Base-by-base conservation (phyloP, 2,888 invertebrate species). In the Malacosoma neustria region DNA sequence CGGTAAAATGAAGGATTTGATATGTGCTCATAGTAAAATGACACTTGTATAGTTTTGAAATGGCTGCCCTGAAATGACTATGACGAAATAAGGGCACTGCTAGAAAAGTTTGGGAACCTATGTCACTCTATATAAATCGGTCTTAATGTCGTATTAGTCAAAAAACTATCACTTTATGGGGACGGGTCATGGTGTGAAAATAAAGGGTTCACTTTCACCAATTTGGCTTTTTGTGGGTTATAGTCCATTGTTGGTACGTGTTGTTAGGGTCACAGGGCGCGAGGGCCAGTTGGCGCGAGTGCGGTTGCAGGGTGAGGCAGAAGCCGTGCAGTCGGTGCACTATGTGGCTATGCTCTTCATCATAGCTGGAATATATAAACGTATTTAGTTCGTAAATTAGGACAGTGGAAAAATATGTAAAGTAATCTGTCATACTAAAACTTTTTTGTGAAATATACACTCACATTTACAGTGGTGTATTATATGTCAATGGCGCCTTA, bases 181-280 rank as follows among this genome's bases (percentile, higher is more conserved):
- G n/a, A 29, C 9, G 11, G 9, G 29, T 11, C 11, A 29, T 29
- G 29, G 13, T 41, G 40, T 40, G 11, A 47, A 44, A 46, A 52
- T 47, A 51, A 45, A 34, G 43, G 51, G 49, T 49, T 53, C 41
- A 39, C 46, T 43, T 58, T 77, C 75, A 76, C 79, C 76, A 80
- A 45, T 65, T 68, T 3, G 77, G 75, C 36, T 70, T 69, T 34
- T 62, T 64, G 43, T 76, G 71, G 0, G 61, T 36, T 68, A 96
- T 95, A 38, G 87, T 87, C 96, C 97, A 97, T 62, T 96, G 93
- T 61, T 97, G 96, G 76, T 92, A 94, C 13, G 93, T 92, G 69
- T 96, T 95, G 60, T 93, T 91, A 29, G 90, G 80, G 73, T 97
- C 95, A 72, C 97, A 98, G 1, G 93, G 91, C 63, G 92, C 90